Percentiles rank a stretch among this genome's conserved stretches.
phyloP scores from a whole-genome alignment of 2,113 vertebrate genomes.

The Passer domesticus region DNA sequence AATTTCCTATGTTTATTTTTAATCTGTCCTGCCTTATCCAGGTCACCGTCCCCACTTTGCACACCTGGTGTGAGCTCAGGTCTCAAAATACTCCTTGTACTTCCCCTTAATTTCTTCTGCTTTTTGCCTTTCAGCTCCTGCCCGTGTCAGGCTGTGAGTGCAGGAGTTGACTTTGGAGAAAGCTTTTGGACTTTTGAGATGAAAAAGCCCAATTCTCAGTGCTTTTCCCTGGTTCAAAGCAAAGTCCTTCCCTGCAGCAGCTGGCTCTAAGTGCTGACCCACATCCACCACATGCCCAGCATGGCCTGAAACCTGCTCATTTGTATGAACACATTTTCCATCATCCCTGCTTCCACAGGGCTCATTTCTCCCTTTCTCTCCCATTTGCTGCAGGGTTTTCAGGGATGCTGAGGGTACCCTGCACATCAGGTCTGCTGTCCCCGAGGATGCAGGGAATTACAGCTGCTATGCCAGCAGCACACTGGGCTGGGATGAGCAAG shows the following conservation, averaged over 20 bases:
- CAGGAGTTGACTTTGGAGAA: not conserved
- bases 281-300: not conserved
- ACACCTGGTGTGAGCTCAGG: not conserved
- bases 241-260: not conserved
- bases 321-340: not conserved
- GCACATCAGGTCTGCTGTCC: conserved; percentile 77
- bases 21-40: not conserved
- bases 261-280: not conserved
- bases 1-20: not conserved
- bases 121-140: not conserved
- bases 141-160: not conserved
- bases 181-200: not conserved
- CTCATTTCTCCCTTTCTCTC: not conserved
- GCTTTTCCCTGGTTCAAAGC: not conserved
- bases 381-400: conserved; percentile 50
- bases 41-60: not conserved
- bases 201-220: not conserved
- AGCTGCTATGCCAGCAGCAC: conserved; percentile 83
- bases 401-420: conserved; percentile 75
- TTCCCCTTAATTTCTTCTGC: not conserved
- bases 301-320: not conserved
- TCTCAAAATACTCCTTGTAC: not conserved
- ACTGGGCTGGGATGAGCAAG: conserved; percentile 77
- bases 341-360: not conserved
- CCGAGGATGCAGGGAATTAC: conserved; percentile 91